Evolutionary conservation across 2,797 vertebrate genomes (phyloP).

Genomic region (Scarus forsteni): DNA sequence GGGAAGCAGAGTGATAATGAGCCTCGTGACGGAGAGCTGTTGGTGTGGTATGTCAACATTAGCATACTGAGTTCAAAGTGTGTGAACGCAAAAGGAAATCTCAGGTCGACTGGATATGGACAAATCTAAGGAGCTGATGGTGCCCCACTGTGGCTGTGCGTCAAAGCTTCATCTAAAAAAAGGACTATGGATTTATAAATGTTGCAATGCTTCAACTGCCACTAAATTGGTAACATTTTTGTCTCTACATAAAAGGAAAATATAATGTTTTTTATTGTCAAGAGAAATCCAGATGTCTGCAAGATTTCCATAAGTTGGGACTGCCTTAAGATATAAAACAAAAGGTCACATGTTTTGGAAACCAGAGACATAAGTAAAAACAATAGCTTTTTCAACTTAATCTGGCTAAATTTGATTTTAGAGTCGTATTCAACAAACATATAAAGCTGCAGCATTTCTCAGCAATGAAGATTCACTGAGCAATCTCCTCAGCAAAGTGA

Average conservation of each 20-base stretch:
- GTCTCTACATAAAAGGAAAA: no score
- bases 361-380: slow-evolving; percentile 12
- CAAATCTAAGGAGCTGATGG: slow-evolving; percentile 30
- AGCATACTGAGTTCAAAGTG: slow-evolving; percentile 50
- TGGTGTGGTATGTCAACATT: slow-evolving; percentile 41
- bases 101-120: slow-evolving; percentile 24
- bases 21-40: slow-evolving; percentile 37
- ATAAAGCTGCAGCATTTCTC: slow-evolving; percentile 67
- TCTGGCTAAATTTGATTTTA: slow-evolving; percentile 47
- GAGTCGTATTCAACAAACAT: slow-evolving; percentile 70
- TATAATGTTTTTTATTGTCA: neutral
- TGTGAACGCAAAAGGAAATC: slow-evolving; percentile 38
- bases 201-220: neutral
- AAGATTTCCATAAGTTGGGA: neutral
- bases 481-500: slow-evolving; percentile 45
- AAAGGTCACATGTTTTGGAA: slow-evolving; percentile 9
- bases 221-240: neutral
- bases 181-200: neutral
- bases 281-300: neutral
- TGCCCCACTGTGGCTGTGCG: slow-evolving; percentile 39
- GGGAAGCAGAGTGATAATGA: slow-evolving; percentile 44
- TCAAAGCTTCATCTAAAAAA: slow-evolving; percentile 21
- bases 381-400: slow-evolving; percentile 16
- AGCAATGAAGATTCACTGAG: slow-evolving; percentile 67
- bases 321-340: neutral